These are phyloP conservation scores for Heliangelus exortis DNA, from an alignment of 2,797 vertebrate genomes.

Conservation along the genomic window DNA sequence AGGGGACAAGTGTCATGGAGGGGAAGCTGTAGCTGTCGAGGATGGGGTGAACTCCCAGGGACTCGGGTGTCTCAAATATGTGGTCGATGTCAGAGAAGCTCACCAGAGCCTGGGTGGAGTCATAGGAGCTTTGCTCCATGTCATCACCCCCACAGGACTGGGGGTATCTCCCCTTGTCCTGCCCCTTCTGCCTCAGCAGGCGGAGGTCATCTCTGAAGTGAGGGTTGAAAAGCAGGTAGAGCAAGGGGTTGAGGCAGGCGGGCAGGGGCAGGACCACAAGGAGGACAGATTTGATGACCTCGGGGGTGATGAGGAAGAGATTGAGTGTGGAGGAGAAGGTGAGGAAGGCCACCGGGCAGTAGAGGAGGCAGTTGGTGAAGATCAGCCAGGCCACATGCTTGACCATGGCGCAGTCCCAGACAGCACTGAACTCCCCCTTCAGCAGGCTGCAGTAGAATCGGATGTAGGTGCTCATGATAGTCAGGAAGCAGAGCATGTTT, in stretches of 20 bases:
- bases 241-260: constrained; percentile 91
- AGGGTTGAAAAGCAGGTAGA: constrained; percentile 92
- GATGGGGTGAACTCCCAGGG: constrained; percentile 71
- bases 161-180: constrained; percentile 62
- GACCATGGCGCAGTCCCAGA: constrained; percentile 94
- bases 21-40: constrained; percentile 71
- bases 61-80: constrained; percentile 76
- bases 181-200: constrained; percentile 81
- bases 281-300: constrained; percentile 90
- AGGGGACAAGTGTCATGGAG: constrained; percentile 84
- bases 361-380: constrained; percentile 93
- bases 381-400: constrained; percentile 96
- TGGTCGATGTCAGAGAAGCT: constrained; percentile 84
- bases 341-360: constrained; percentile 94
- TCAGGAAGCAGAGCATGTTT: constrained; percentile 92
- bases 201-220: constrained; percentile 87
- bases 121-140: constrained; percentile 91
- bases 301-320: constrained; percentile 89
- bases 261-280: constrained; percentile 92
- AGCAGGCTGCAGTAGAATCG: constrained; percentile 92
- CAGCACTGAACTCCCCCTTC: constrained; percentile 85
- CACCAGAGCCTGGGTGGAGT: constrained; percentile 89
- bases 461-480: constrained; percentile 90
- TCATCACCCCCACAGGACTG: constrained; percentile 81
- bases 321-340: constrained; percentile 91